Evolutionary conservation across 2,888 invertebrate species (phyloP).

Genomic region (Vanessa cardui): DNA sequence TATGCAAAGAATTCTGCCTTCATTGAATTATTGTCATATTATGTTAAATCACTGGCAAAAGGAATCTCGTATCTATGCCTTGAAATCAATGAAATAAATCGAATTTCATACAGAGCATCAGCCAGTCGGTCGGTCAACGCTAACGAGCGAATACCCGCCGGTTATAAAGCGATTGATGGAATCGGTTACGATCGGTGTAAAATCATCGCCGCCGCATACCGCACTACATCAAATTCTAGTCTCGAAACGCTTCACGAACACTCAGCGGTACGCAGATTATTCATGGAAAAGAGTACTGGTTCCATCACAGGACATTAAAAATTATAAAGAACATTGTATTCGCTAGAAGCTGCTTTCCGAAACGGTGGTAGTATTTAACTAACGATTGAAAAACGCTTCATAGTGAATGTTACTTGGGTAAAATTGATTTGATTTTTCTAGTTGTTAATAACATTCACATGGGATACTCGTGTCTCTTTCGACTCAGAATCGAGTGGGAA

Average conservation of each 20-base stretch:
- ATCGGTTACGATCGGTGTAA: constrained; percentile 10
- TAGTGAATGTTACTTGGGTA: too few species aligned
- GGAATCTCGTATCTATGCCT: not conserved
- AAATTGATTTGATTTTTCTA: too few species aligned
- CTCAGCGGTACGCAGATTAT: not conserved
- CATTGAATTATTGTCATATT: too few species aligned
- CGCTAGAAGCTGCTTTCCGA: too few species aligned
- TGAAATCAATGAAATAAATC: not conserved
- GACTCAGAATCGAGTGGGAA: too few species aligned
- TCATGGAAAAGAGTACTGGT: too few species aligned
- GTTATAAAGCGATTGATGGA: constrained; percentile 13
- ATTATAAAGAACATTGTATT: too few species aligned
- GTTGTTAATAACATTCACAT: not conserved
- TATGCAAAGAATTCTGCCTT: too few species aligned
- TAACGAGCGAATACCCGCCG: not conserved
- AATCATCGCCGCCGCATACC: constrained; percentile 4
- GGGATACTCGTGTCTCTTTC: not conserved
- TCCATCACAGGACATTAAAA: too few species aligned
- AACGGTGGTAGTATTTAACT: too few species aligned
- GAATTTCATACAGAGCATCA: not conserved
- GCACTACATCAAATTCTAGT: constrained; percentile 14
- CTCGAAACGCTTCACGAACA: not conserved
- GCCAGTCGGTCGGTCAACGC: constrained; percentile 2
- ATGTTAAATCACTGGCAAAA: not conserved
- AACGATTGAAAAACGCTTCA: too few species aligned